Conservation (phyloP, 2,797 vertebrate species). For the Scyliorhinus canicula region DNA sequence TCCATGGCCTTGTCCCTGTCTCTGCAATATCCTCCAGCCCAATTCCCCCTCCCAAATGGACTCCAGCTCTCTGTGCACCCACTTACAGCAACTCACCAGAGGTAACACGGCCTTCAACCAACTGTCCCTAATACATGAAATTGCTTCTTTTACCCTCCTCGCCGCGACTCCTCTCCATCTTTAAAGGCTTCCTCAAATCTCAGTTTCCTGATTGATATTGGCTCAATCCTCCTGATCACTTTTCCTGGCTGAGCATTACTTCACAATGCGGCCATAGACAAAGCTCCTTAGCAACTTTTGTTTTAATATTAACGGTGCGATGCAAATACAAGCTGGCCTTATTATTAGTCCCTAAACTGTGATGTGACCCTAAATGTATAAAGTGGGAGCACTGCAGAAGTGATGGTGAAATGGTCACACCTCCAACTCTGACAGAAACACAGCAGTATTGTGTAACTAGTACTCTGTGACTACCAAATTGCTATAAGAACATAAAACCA, state of each 20-base stretch:
- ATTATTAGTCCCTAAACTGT: not conserved
- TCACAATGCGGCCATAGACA: not conserved
- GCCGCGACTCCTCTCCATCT: not conserved
- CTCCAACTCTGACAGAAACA: not conserved
- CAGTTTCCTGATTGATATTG: not conserved
- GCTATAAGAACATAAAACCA: not conserved
- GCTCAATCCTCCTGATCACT: not conserved
- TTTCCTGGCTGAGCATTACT: not conserved
- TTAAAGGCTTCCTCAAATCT: not conserved
- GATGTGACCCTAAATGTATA: not conserved
- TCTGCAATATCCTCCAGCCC: not conserved
- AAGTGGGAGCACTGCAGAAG: not conserved
- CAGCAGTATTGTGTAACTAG: not conserved
- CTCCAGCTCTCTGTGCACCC: not conserved
- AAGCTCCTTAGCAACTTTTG: too few species aligned
- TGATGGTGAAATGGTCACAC: not conserved
- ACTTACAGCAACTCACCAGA: not conserved
- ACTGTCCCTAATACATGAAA: not conserved
- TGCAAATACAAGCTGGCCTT: not conserved
- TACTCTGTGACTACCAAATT: not conserved
- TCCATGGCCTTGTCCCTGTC: not conserved
- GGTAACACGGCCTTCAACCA: not conserved
- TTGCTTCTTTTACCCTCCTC: not conserved
- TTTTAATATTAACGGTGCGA: not conserved
- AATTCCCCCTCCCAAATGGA: not conserved